Evolutionary conservation across 2,113 vertebrate species (phyloP), one percentile per base, ranked within the genome.

Genomic region (Callospermophilus lateralis): DNA sequence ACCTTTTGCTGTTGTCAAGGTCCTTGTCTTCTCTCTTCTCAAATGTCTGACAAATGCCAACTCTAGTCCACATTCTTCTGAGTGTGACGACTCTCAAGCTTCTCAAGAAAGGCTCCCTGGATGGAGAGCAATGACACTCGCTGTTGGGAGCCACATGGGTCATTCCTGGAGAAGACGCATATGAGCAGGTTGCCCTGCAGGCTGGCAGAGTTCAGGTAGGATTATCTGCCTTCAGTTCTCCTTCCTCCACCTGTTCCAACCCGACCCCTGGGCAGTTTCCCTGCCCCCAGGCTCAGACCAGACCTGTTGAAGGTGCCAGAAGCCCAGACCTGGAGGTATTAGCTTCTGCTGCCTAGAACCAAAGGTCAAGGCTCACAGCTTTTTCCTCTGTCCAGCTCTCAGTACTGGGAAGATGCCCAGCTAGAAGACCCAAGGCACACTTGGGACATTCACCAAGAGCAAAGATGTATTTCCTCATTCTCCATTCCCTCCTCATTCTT

Each of bases 121-220:
- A 3, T 24, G 48, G 26, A 89, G 61, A 26, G 10, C 37, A 74
- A 5, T 55, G 28, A 51, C 32, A 6, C 9, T 96, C 8, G 3
- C 16, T 51, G 28, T 2, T 1, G 15, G 51, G 45, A 76, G 45
- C 20, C 9, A 3, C 24, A 32, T 11, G 4, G 12, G 58, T 17
- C 15, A 24, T 34, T 76, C 16, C 30, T 0, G 2, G 26, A 72
- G 78, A 39, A 39, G 53, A 20, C 3, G 1, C 32, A 13, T 16
- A 15, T 12, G 65, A 48, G 11, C 0, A 15, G 2, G 7, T 37
- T 22, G 28, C 6, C 1, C 8, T 83, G 34, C 0, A 48, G 37
- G 70, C 37, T 45, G 10, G 48, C 37, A 1, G 55, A 34, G 7
- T 4, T 7, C 8, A 8, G 9, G 20, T 0, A 1, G 13, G 34